Evolutionary conservation across 2,888 invertebrate species (phyloP).

Genomic region (Stenurella melanura): DNA sequence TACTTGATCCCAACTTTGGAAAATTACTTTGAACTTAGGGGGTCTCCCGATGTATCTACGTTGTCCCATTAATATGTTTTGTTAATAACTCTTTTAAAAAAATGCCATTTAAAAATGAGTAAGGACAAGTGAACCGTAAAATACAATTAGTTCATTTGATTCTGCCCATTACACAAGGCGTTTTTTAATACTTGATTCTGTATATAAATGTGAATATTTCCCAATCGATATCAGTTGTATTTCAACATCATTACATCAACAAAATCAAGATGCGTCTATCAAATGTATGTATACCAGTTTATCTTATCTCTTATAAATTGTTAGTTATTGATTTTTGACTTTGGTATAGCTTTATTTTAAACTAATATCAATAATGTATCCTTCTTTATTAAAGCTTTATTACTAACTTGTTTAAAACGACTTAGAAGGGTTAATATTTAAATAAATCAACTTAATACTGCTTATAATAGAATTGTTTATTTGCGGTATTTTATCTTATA

Average conservation of each 20-base stretch:
- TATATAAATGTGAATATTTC: background rate
- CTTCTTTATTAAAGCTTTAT: no score
- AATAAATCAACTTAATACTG: no score
- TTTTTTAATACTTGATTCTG: background rate
- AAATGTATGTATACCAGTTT: background rate
- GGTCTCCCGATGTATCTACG: background rate
- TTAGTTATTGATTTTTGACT: background rate
- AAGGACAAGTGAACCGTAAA: background rate
- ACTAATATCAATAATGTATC: no score
- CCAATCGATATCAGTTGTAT: background rate
- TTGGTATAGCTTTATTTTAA: no score
- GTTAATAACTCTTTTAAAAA: background rate
- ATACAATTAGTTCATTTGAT: background rate
- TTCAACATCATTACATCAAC: background rate
- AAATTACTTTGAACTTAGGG: background rate
- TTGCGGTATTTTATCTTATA: no score
- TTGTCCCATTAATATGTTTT: background rate
- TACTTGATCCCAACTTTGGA: no score
- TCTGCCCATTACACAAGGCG: background rate
- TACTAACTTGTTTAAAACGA: no score
- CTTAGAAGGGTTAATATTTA: no score
- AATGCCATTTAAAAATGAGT: background rate
- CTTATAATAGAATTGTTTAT: no score
- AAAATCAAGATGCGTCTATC: background rate
- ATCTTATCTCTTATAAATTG: background rate